Base-by-base conservation (phyloP, 2,113 vertebrate genomes). In the Alethe diademata region DNA sequence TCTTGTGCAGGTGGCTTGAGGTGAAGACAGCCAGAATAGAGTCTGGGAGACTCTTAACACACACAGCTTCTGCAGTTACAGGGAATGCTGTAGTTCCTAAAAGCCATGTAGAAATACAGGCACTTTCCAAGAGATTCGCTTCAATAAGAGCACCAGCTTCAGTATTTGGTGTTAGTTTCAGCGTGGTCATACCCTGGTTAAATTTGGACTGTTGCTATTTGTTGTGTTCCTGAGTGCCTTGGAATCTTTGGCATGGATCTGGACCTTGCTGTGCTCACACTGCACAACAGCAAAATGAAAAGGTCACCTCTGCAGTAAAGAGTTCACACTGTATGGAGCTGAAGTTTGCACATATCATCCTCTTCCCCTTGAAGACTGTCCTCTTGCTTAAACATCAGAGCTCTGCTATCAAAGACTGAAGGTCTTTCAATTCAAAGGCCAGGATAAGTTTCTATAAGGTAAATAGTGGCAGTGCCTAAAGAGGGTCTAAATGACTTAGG, bases 361-460 rank as follows among this genome's bases (percentile, higher is more conserved):
- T 47, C 11, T 73, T 87, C 8, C 26, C 38, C n/a, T 28, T 45
- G 58, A 90, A 78, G 43, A 56, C 28, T 60, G 7, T 80, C 22
- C 28, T 45, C 28, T 58, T 83, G 67, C 60, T 93, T 89, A 93
- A 92, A 87, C 60, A 57, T 26, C 31, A 93, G 38, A 66, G 35
- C 64, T 93, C 60, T 60, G 36, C 80, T 90, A 74, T 88, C 82
- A 92, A 90, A 96, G 78, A 53, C 58, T 62, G 71, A 80, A 92
- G 47, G 69, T 67, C 67, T 93, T 94, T 71, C 35, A 47, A 60
- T 53, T 90, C 82, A 80, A 88, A 94, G 88, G 60, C 67, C 64
- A 64, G 79, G 47, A 70, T 36, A 42, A 86, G 88, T 85, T 87
- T 36, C 42, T 70, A 5, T 31, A 80, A 86, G 69, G 58, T 82